A percentile compares a stretch with the other conserved stretches of the same genome.
phyloP scores from a whole-genome alignment of 2,113 vertebrate genomes.

The Engraulis encrasicolus region DNA sequence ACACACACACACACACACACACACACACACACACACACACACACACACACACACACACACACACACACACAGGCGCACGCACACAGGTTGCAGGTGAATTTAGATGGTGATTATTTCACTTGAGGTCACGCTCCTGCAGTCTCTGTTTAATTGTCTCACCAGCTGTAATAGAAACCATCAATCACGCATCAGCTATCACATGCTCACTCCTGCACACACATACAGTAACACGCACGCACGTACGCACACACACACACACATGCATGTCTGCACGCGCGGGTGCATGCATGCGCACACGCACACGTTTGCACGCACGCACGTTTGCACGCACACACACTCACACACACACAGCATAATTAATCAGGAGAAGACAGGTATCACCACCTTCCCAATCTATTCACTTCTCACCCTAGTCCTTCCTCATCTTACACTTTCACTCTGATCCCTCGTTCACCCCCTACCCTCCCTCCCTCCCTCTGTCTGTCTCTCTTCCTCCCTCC shows the following conservation, averaged over 20 bases:
- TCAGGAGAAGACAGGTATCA: conserved; percentile 29
- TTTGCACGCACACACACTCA: not conserved
- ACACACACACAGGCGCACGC: not conserved
- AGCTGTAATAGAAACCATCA: conserved; percentile 67
- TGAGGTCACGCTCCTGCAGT: conserved; percentile 50
- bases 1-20: not conserved
- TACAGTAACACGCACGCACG: not conserved
- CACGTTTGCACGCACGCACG: not conserved
- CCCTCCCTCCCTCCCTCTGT: not conserved
- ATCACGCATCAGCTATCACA: conserved; percentile 53
- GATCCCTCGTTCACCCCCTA: not conserved
- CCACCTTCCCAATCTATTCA: conserved; percentile 8
- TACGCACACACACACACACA: conserved; percentile 6
- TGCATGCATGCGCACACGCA: too few species aligned
- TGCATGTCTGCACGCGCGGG: too few species aligned
- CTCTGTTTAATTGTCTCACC: conserved; percentile 66
- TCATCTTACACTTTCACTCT: conserved; percentile 1
- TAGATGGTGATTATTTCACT: conserved; percentile 55
- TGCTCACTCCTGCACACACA: not conserved
- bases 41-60: not conserved
- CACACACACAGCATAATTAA: not conserved
- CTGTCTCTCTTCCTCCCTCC: not conserved
- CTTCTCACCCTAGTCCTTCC: not conserved
- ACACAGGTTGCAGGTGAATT: not conserved
- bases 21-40: not conserved